phyloP scores from a whole-genome alignment of 2,888 invertebrate genomes.

The Enoplolaimus lenunculus region DNA sequence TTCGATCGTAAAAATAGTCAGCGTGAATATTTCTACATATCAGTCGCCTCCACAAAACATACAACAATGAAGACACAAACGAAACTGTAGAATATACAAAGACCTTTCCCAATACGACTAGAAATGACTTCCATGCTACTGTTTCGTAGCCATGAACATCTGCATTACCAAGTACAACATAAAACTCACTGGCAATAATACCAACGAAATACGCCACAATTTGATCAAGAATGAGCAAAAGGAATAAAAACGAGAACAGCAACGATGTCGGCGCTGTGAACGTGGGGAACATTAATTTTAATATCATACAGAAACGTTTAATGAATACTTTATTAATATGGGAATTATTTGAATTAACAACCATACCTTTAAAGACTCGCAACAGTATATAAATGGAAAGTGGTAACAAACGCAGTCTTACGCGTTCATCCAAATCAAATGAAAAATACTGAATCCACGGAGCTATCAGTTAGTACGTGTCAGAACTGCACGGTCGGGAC shows the following conservation, averaged over 20 bases:
- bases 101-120: constrained; percentile 37
- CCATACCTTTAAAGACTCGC: too few relatives aligned
- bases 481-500: too few relatives aligned
- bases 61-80: constrained; percentile 43
- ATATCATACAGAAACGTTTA: not conserved
- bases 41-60: constrained; percentile 46
- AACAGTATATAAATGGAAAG: too few relatives aligned
- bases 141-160: constrained; percentile 43
- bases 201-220: constrained; percentile 49
- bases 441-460: too few relatives aligned
- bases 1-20: constrained; percentile 46
- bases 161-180: constrained; percentile 46
- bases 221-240: constrained; percentile 41
- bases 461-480: too few relatives aligned
- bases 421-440: too few relatives aligned
- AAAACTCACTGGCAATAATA: constrained; percentile 48
- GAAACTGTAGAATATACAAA: constrained; percentile 29
- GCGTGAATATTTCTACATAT: constrained; percentile 45
- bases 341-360: too few relatives aligned
- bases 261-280: not conserved
- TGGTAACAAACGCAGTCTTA: too few relatives aligned
- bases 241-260: not conserved
- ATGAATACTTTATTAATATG: not conserved
- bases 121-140: constrained; percentile 38
- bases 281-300: not conserved